A percentile compares a stretch with the other conserved stretches of the same genome.
phyloP scores from a whole-genome alignment of 2,888 invertebrate species.

The Ryuthela nishihirai region DNA sequence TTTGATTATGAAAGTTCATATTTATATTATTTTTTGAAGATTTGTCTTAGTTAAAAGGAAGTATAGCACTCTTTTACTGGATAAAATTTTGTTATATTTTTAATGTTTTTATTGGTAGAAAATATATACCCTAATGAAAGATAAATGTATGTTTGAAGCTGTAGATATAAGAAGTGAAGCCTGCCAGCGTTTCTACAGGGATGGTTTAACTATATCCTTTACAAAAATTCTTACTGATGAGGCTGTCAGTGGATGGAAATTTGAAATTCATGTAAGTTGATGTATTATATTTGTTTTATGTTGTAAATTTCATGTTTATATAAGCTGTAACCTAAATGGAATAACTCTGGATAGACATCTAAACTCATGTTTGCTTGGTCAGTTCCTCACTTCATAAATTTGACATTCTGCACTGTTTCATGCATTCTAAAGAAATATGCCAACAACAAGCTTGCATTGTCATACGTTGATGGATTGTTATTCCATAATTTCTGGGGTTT shows the following conservation, averaged over 20 bases:
- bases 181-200: slow-evolving; percentile 91
- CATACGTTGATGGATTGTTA: too few relatives aligned
- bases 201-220: slow-evolving; percentile 89
- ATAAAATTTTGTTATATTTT: background rate
- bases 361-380: too few relatives aligned
- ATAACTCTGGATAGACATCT: too few relatives aligned
- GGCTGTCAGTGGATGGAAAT: slow-evolving; percentile 96
- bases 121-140: too few relatives aligned
- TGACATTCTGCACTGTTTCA: too few relatives aligned
- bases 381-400: too few relatives aligned
- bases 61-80: background rate
- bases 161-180: slow-evolving; percentile 59
- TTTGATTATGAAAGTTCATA: too few relatives aligned
- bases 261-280: slow-evolving; percentile 77
- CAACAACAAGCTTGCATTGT: too few relatives aligned
- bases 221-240: slow-evolving; percentile 96
- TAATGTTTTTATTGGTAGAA: background rate
- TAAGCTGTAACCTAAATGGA: too few relatives aligned
- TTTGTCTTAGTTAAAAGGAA: background rate
- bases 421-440: too few relatives aligned
- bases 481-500: too few relatives aligned
- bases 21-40: background rate
- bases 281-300: too few relatives aligned
- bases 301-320: background rate
- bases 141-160: slow-evolving; percentile 11